phyloP scores from a whole-genome alignment of 2,113 vertebrate genomes.

The Halcyon senegalensis region DNA sequence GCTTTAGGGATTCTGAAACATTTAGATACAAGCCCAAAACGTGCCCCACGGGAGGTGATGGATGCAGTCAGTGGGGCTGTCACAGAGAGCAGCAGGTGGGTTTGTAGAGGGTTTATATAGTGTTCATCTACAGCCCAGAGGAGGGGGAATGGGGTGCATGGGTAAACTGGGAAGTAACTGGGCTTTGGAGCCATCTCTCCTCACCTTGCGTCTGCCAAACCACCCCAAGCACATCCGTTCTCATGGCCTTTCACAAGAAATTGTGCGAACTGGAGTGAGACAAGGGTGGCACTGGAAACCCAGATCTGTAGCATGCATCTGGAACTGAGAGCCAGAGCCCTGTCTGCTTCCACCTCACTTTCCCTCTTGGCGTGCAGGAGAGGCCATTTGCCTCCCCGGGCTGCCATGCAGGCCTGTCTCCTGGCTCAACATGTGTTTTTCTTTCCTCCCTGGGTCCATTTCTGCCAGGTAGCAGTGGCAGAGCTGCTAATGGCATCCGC shows the following conservation, averaged over 20 bases:
- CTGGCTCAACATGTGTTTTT: neutral
- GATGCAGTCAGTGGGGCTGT: fast-evolving
- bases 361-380: neutral
- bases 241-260: fast-evolving
- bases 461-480: neutral
- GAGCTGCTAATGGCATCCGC: neutral
- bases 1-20: neutral
- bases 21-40: fast-evolving
- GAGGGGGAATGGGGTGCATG: neutral
- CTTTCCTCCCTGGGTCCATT: neutral
- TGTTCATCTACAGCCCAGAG: neutral
- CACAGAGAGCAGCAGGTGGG: neutral
- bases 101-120: fast-evolving
- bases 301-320: neutral
- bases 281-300: neutral
- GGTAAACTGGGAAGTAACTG: neutral
- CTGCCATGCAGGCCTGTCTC: neutral
- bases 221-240: fast-evolving
- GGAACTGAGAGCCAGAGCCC: fast-evolving
- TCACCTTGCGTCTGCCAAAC: neutral
- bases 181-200: neutral
- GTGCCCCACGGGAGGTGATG: neutral
- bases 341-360: neutral
- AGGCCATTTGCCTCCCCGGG: neutral
- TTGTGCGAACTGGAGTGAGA: neutral